Base-by-base conservation (phyloP, 2,888 invertebrate genomes). In the Orchesella flavescens region DNA sequence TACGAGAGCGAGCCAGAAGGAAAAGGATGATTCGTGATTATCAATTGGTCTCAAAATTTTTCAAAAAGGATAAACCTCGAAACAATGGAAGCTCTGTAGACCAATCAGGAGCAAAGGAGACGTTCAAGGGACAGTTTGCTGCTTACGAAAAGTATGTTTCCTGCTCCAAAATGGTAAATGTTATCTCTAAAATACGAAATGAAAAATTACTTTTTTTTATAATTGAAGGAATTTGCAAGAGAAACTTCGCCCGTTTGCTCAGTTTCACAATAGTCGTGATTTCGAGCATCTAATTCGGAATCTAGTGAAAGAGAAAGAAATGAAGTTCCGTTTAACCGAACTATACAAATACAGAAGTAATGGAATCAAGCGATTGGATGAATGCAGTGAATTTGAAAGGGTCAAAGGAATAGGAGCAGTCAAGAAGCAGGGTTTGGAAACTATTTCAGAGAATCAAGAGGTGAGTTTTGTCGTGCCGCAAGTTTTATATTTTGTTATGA, bases 11-110 rank as follows among this genome's bases (percentile, higher is more conserved):
- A 85, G 95, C 95, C 61, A 92, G 96, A 87, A 92, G 97, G 90
- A 98, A 98, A 93, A 92, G 96, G 76, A 93, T 98, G 75, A 96
- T 96, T 17, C 92, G 96, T 72, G 97, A 97, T 90, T 97, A 95
- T 91, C 97, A 96, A 89, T 92, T 98, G 19, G 96, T 97, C 1
- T 93, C 95, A 0, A 93, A 95, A 87, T 97, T 96, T 90, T 96
- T 96, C 57, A 87, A 86, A 49, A 86, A 86, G 59, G 86, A 86
- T 43, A 83, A 85, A 59, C 43, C 66, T 1, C 65, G 63, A 23
- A 72, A 1, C 12, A 68, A 78, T 69, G 66, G 82, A 13, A 61
- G 17, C 43, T 59, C 66, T n/a, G 55, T 24, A n/a, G 66, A 79
- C 17, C 7, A 2, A 12, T 12, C 2, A 7, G 21, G 13, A 21